Evolutionary conservation across 2,888 invertebrate genomes (phyloP), one percentile per base, ranked within the genome.

Genomic region (Calameuta idolon): DNA sequence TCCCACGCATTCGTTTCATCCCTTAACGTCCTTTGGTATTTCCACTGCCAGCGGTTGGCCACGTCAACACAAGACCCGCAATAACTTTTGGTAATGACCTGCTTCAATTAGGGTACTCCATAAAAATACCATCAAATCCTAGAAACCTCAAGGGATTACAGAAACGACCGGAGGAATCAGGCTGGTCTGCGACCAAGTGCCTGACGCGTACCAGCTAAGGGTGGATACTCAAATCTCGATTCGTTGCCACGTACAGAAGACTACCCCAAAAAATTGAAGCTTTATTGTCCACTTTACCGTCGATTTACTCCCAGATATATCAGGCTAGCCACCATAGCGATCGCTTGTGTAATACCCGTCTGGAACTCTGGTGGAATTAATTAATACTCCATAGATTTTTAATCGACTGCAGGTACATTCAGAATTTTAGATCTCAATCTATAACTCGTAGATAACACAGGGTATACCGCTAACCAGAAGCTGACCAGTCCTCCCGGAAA

Each of bases 31-130:
- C 15, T 9, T 71, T 34, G 31, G 71, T 30, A 71, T 71, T 34
- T 71, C 71, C 9, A 33, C 71, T 31, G 71, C 4, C 12, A 4
- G 71, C 34, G 31, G 31, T 34, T 34, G 23, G 23, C 71, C 4
- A 71, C 71, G 71, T 68, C 69, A 77, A 75, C 75, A 71, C 69
- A 75, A 37, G n/a, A 75, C 71, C 40, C 77, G 77, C 69, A 75
- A 34, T 77, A 74, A 35, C 69, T 69, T 73, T 30, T 33, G n/a
- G 75, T 77, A 75, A 77, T 75, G 75, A 69, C 75, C 75, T 75
- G 71, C 34, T 77, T 77, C 77, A 77, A 77, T 77, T 77, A 77
- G 77, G 77, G 40, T 75, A 75, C 75, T 77, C 77, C 75, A 77
- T 77, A 77, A 77, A 77, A 77, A 75, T 77, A 69, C 77, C 40